Evolutionary conservation across 1,140 invertebrate species (phyloP).

Genomic region (Mizuhopecten yessoensis): DNA sequence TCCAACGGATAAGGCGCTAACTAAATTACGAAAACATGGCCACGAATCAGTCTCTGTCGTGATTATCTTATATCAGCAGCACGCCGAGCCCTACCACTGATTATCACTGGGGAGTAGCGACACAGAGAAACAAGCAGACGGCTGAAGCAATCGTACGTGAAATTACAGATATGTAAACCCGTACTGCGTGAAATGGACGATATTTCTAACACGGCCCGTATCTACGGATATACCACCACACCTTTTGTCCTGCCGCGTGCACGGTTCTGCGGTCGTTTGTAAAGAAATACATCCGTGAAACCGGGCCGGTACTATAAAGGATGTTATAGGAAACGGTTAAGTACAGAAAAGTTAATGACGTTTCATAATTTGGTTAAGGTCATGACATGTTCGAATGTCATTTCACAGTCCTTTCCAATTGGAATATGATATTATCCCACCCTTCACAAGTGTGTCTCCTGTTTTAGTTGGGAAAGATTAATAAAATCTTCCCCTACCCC

Average conservation of each 20-base stretch:
- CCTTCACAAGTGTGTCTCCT: no score
- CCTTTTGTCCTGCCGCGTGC: neutral
- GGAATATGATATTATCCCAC: no score
- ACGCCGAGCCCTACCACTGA: neutral
- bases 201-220: constrained; percentile 4
- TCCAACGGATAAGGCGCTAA: constrained; percentile 31
- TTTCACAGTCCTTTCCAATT: no score
- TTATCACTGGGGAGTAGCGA: neutral
- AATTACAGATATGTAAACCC: neutral
- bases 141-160: neutral
- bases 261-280: neutral
- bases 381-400: no score
- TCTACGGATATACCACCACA: neutral
- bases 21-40: constrained; percentile 34
- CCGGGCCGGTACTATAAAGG: neutral
- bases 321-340: neutral
- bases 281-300: neutral
- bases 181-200: constrained; percentile 24
- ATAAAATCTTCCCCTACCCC: no score
- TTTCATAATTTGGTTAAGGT: no score
- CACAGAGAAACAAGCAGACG: neutral
- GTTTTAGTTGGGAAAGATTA: no score
- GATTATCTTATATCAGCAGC: constrained; percentile 33
- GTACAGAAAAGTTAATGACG: no score
- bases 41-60: constrained; percentile 11